Conservation (phyloP, 2,797 vertebrate species). For the Lemur catta region DNA sequence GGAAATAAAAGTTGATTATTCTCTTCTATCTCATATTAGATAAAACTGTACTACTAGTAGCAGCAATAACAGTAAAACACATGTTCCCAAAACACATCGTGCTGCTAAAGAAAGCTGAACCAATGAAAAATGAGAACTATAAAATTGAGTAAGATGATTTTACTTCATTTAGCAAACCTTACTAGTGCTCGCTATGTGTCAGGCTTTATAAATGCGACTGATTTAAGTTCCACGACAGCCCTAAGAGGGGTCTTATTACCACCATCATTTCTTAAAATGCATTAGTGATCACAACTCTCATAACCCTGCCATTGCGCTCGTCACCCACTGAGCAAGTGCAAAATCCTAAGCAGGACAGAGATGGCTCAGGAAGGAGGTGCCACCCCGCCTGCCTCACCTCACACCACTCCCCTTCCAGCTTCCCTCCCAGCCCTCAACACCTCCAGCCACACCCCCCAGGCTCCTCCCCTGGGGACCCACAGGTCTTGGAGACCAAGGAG, state of each 20-base stretch:
- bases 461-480: not conserved
- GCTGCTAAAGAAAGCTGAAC: not conserved
- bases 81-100: not conserved
- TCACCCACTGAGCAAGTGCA: not conserved
- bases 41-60: not conserved
- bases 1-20: not conserved
- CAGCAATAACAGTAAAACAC: not conserved
- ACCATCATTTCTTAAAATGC: not conserved
- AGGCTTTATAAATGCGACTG: not conserved
- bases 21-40: not conserved
- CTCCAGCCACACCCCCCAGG: not conserved
- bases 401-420: not conserved
- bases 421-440: accelerated
- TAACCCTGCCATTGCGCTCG: not conserved
- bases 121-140: not conserved
- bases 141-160: not conserved
- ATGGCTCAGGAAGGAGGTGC: too few relatives aligned
- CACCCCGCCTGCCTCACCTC: not conserved
- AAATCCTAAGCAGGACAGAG: not conserved
- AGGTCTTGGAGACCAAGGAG: too few relatives aligned
- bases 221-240: not conserved
- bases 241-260: not conserved
- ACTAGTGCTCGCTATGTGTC: not conserved
- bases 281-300: not conserved
- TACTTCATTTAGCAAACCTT: not conserved